These are phyloP conservation scores for Cathartes aura DNA, from an alignment of 2,113 vertebrate genomes.

Conservation along the genomic window DNA sequence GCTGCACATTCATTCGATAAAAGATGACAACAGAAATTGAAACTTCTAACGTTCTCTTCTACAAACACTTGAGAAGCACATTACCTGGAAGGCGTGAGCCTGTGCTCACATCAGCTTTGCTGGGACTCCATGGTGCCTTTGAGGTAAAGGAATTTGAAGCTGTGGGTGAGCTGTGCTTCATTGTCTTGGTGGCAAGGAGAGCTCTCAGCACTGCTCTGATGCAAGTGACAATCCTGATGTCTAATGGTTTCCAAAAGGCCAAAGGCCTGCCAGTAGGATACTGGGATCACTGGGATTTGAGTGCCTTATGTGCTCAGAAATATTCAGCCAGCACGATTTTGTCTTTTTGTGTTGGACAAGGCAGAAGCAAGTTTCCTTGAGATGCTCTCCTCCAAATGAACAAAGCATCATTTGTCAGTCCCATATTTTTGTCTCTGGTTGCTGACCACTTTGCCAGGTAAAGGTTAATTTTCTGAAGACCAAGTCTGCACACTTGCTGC, in stretches of 20 bases:
- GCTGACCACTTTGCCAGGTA: not conserved
- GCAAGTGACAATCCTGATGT: not conserved
- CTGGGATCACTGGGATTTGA: not conserved
- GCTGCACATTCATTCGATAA: not conserved
- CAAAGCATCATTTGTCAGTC: not conserved
- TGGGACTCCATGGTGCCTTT: not conserved
- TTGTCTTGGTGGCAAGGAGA: not conserved
- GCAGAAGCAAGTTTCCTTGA: not conserved
- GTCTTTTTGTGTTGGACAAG: not conserved
- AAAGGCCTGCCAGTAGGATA: not conserved
- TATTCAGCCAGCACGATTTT: not conserved
- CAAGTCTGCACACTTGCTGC: not conserved
- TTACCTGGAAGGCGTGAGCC: not conserved
- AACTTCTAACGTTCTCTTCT: constrained; percentile 21
- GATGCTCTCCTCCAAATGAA: not conserved
- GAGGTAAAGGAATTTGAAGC: not conserved
- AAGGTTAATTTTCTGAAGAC: not conserved
- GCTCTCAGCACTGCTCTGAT: not conserved
- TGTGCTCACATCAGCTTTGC: not conserved
- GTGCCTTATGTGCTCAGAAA: not conserved
- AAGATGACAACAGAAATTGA: constrained; percentile 26
- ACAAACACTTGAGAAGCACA: not conserved
- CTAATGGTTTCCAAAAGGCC: not conserved
- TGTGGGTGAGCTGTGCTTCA: not conserved
- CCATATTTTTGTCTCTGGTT: not conserved